Conservation (phyloP, 1,140 invertebrate species). For the Nasonia longicornis region DNA sequence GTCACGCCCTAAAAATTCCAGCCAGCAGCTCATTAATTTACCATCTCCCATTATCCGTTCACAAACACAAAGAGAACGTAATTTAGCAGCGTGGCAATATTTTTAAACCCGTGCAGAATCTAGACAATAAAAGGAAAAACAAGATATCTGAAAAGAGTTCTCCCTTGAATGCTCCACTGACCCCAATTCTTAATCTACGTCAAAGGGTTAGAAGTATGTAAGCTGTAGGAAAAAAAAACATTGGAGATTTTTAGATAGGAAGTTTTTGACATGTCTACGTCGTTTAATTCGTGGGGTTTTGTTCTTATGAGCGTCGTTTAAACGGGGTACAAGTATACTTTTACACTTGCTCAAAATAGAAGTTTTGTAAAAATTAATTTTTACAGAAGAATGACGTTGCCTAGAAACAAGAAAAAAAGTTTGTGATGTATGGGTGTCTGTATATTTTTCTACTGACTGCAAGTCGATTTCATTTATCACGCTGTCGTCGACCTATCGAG, state of each 20-base stretch:
- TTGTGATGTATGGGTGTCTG: neutral
- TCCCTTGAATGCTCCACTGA: neutral
- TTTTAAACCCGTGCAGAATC: neutral
- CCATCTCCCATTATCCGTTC: neutral
- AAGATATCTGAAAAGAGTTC: too few relatives aligned
- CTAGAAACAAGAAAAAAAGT: neutral
- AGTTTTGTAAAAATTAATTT: too few relatives aligned
- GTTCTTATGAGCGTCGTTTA: too few relatives aligned
- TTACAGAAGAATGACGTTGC: neutral
- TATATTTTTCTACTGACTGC: neutral
- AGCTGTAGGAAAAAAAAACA: neutral
- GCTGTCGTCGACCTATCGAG: neutral
- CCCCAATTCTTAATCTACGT: neutral
- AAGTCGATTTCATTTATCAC: conserved; percentile 29
- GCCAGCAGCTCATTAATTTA: neutral
- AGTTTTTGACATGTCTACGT: too few relatives aligned
- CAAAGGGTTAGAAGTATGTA: neutral
- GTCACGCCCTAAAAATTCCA: neutral
- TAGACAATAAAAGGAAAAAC: too few relatives aligned
- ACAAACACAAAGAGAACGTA: neutral
- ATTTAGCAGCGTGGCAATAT: neutral
- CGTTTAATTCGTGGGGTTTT: too few relatives aligned
- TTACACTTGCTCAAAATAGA: too few relatives aligned
- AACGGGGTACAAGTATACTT: too few relatives aligned
- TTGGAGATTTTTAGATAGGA: neutral